Base-by-base conservation (phyloP, 2,888 invertebrate species). In the Micoletzkya japonica region DNA sequence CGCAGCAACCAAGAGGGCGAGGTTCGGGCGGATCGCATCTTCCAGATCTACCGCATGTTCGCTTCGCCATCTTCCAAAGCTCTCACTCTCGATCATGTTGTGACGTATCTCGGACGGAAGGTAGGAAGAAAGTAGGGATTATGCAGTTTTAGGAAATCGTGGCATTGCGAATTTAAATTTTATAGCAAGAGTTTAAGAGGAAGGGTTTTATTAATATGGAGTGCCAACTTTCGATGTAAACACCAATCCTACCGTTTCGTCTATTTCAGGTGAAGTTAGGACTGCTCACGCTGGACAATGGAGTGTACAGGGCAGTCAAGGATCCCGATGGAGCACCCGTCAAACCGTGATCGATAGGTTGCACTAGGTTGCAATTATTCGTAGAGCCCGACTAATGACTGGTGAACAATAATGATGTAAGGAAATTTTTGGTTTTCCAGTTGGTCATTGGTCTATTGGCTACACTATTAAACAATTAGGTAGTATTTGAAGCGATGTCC, bases 61-160 rank as follows among this genome's bases (percentile, higher is more conserved):
- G 74, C 73, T 4, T 77, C 77, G 1, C 79, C 77, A 17, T 74
- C 76, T 7, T 73, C 74, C 1, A 76, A 81, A 26, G 71, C 66
- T 2, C 79, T 82, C 2, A 76, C 78, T 2, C 54, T 82, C 26
- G 81, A 81, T 37, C 76, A 77, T 30, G 84, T 85, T 7, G 73
- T 72, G 14, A 71, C 76, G 24, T 85, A 84, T 70, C 76, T 85
- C 50, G 78, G 81, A 26, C 67, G 81, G 26, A 85, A 85, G 73
- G 80, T 82, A 32, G 20, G 44, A 37, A 50, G 36, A 61, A 26
- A 26, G 28, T 30, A 28, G 24, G 14, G 4, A 28, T 26, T 56
- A 26, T 3, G 26, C 28, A 6, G 52, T 6, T 52, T 6, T 52
- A 14, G 10, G 44, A 14, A 44, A 20, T 44, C 44, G 10, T 10